Evolutionary conservation across 1,140 invertebrate genomes (phyloP), one percentile per base, ranked within the genome.

Genomic region (Drosophila pallidifrons): DNA sequence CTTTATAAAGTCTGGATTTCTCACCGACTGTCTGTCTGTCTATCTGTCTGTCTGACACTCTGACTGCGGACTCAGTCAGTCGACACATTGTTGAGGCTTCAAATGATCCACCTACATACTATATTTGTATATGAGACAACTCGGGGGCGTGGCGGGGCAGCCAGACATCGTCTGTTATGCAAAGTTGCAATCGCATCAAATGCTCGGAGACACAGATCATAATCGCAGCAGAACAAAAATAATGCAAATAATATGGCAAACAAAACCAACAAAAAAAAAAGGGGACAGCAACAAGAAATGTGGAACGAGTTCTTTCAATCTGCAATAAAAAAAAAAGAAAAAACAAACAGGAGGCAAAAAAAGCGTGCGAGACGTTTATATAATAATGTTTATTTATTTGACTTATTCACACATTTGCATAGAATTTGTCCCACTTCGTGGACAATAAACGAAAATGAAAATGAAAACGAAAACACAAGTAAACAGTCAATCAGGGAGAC

Each of bases 381-480:
- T 89, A 90, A 89, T 89, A 89, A 76, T 89, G 81, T 89, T 89
- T 89, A 88, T 89, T 89, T 88, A 88, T 88, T 79, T 76, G 68
- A 71, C 66, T 75, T 61, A 49, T 67, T 59, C 47, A 55, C 73
- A 75, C 55, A 73, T 81, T 81, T 77, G 85, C 81, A 85, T 85
- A 83, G 75, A 89, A 89, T 89, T 89, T 89, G 85, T 79, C 86
- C 85, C 85, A 89, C 86, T 90, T 89, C 75, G 81, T 55, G 38
- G 61, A 81, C 70, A 88, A 81, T 80, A 65, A 64, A 60, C 66
- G 57, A 47, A 58, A 46, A 63, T 15, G 66, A 47, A 58, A 46
- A 63, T 15, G 10, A 51, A 45, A 58, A 75, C 45, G 38, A 35
- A 60, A 59, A 72, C 41, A 66, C 61, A 76, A 74, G 68, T 61